Conservation (phyloP, 2,888 invertebrate species). For the Byasa hedistus region DNA sequence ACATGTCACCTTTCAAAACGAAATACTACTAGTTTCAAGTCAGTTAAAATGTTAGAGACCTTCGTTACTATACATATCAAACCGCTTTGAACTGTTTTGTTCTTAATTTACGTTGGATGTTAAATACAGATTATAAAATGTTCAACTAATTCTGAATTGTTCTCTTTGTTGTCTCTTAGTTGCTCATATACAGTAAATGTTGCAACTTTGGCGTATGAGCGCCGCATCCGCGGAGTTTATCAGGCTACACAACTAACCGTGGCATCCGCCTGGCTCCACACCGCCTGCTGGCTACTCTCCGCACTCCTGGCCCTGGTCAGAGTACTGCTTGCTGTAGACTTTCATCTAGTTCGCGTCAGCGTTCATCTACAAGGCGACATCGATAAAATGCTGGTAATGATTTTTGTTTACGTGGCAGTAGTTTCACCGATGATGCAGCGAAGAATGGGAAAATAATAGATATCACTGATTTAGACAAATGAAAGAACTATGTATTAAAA, state of each 20-base stretch:
- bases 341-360: constrained; percentile 59
- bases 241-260: constrained; percentile 66
- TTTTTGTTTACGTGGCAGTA: neutral
- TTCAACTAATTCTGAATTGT: neutral
- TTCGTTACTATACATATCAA: too few species aligned
- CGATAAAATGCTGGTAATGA: constrained; percentile 61
- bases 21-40: too few species aligned
- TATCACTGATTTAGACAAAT: neutral
- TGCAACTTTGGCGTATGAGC: constrained; percentile 63
- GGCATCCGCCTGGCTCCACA: constrained; percentile 68
- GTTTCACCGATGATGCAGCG: too few species aligned
- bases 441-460: neutral
- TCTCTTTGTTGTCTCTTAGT: constrained; percentile 35
- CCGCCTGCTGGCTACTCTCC: constrained; percentile 64
- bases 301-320: constrained; percentile 53
- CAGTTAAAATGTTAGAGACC: too few species aligned
- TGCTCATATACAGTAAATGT: constrained; percentile 69
- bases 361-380: constrained; percentile 57
- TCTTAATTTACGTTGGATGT: too few species aligned
- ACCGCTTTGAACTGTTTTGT: too few species aligned
- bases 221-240: constrained; percentile 69
- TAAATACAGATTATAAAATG: neutral
- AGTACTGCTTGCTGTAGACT: constrained; percentile 63
- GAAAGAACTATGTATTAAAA: neutral
- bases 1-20: too few species aligned